Conservation (phyloP, 2,797 vertebrate species). For the Sebastes steindachneri region DNA sequence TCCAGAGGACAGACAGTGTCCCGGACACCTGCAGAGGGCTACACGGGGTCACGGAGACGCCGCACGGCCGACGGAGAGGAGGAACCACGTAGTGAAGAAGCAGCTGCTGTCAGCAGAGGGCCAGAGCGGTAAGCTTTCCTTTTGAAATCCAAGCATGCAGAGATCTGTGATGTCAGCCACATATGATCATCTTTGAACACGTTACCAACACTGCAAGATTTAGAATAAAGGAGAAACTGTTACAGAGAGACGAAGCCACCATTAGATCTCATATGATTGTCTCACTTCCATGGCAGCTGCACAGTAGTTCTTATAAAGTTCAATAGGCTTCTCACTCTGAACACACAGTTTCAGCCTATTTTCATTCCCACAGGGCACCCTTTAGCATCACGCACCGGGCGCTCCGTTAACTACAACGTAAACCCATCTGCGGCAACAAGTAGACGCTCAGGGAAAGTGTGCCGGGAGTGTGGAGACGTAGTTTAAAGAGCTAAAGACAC, state of each 20-base stretch:
- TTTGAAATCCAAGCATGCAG: not conserved
- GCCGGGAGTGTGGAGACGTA: no score
- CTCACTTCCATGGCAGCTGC: not conserved
- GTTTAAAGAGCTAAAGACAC: no score
- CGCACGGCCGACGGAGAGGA: conserved; percentile 47
- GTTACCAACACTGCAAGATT: not conserved
- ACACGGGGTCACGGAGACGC: conserved; percentile 48
- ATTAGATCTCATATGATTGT: not conserved
- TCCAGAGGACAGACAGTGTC: conserved; percentile 46
- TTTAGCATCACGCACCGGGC: no score
- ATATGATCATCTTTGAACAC: not conserved
- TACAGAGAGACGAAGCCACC: not conserved
- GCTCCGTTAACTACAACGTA: no score
- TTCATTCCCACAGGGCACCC: no score
- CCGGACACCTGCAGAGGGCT: conserved; percentile 65
- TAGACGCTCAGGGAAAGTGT: no score
- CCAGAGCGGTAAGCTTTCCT: conserved; percentile 75
- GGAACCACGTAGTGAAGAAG: conserved; percentile 48
- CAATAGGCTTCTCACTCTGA: not conserved
- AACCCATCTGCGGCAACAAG: no score
- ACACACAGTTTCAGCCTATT: not conserved
- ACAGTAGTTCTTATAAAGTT: not conserved
- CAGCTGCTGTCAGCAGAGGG: conserved; percentile 50
- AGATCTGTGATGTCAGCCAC: not conserved
- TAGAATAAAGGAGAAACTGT: not conserved